These are phyloP conservation scores for Ooceraea biroi DNA, from an alignment of 1,140 invertebrate genomes.

Conservation along the genomic window DNA sequence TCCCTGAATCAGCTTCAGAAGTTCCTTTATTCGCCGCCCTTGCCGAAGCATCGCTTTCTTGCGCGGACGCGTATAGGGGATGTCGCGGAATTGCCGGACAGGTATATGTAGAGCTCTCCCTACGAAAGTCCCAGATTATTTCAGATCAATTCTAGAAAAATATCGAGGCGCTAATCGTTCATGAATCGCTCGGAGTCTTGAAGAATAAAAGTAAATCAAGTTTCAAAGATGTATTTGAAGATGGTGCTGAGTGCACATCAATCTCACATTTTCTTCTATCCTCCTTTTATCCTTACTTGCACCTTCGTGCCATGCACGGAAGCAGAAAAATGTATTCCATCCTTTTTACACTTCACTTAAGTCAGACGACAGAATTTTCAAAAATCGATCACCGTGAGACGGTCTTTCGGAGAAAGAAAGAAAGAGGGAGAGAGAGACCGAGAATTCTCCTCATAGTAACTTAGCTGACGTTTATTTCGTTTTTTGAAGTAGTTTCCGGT, in stretches of 20 bases:
- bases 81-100: slow-evolving; percentile 31
- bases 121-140: not conserved
- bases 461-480: slow-evolving; percentile 57
- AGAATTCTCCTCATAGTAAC: slow-evolving; percentile 16
- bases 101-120: not conserved
- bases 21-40: slow-evolving; percentile 58
- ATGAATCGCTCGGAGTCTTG: not conserved
- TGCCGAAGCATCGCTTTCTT: slow-evolving; percentile 14
- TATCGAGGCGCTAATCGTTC: not conserved
- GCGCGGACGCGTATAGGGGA: not conserved
- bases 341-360: slow-evolving; percentile 29
- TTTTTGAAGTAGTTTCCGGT: slow-evolving; percentile 59
- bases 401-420: slow-evolving; percentile 10
- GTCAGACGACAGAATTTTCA: slow-evolving; percentile 45
- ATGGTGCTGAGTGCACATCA: not conserved
- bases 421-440: not conserved
- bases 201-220: not conserved
- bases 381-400: slow-evolving; percentile 45
- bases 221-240: not conserved
- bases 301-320: not conserved
- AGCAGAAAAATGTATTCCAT: slow-evolving; percentile 17
- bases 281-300: not conserved
- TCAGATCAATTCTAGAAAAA: not conserved
- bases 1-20: slow-evolving; percentile 51
- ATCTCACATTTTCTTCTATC: slow-evolving; percentile 3